Evolutionary conservation across 2,888 invertebrate genomes (phyloP).

Genomic region (Coenonympha glycerion): DNA sequence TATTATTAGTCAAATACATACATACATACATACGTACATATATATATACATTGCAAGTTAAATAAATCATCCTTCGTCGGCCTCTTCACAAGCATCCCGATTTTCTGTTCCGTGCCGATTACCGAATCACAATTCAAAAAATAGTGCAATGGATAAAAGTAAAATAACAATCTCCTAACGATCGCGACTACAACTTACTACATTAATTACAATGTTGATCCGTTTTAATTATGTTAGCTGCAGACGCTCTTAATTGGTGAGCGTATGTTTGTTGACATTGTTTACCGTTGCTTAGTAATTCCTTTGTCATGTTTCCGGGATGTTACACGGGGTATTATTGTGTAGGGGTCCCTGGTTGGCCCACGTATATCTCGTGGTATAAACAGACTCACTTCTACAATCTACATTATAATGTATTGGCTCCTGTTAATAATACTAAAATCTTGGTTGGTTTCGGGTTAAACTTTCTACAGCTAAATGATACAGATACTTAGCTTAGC

Average conservation of each 20-base stretch:
- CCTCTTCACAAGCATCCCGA: not conserved
- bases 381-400: slow-evolving; percentile 21
- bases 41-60: too few species aligned
- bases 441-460: too few species aligned
- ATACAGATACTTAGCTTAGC: too few species aligned
- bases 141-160: slow-evolving; percentile 61
- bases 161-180: slow-evolving; percentile 49
- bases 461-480: too few species aligned
- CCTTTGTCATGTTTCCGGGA: slow-evolving; percentile 24
- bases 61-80: not conserved
- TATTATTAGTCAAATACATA: too few species aligned
- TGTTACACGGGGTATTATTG: slow-evolving; percentile 25
- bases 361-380: slow-evolving; percentile 18
- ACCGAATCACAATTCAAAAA: not conserved
- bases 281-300: slow-evolving; percentile 22
- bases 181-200: slow-evolving; percentile 36
- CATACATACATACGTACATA: too few species aligned
- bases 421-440: slow-evolving; percentile 23
- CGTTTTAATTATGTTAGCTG: slow-evolving; percentile 40
- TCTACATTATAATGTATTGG: slow-evolving; percentile 19
- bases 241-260: slow-evolving; percentile 28
- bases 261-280: slow-evolving; percentile 27
- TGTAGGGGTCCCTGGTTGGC: slow-evolving; percentile 14
- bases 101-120: too few species aligned
- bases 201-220: slow-evolving; percentile 54